Base-by-base conservation (phyloP, 1,140 invertebrate genomes). In the Megalonaias nervosa region DNA sequence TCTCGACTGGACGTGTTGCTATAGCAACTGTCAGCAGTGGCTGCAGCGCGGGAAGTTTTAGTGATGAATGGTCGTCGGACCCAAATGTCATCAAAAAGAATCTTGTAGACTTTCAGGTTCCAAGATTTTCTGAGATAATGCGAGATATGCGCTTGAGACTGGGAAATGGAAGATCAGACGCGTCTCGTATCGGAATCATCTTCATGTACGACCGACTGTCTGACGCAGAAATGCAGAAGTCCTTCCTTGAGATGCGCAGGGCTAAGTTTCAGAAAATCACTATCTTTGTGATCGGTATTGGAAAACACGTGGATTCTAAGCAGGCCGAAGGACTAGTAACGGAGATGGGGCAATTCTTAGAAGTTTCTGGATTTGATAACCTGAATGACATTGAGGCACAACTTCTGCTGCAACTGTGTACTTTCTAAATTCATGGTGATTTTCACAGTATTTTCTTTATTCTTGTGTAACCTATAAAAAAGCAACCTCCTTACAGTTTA, bases 101-200 rank as follows among this genome's bases (percentile, higher is more conserved):
- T 2, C 38, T 75, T 15, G 16, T 67, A 14, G 58, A 38, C 31
- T 68, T 21, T 21, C 16, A 31, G 21, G 48, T 55, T 26, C 74
- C 74, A 21, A 21, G 64, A 16, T 75, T 69, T 67, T 16, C 68
- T 23, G 16, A 67, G 15, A n/a, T 75, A 31, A 67, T 75, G 65
- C 56, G 67, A 59, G 62, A 69, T n/a, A 75, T 75, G 74, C 74
- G 74, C 14, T 48, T 69, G 3, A 75, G 69, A 21, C 66, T 67
- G 5, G 57, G 26, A 56, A 48, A 69, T 21, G 74, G 74, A n/a
- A 66, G 74, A 48, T 21, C 59, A n/a, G n/a, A 75, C 31, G 38
- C 74, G 57, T 23, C 23, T 23, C 74, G 69, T 23, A 75, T 75
- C 17, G 74, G 66, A 75, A 61, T 75, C 31, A 21, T 69, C 48